These are phyloP conservation scores for Amphiduros pacificus DNA, from an alignment of 2,888 invertebrate genomes.

Conservation along the genomic window DNA sequence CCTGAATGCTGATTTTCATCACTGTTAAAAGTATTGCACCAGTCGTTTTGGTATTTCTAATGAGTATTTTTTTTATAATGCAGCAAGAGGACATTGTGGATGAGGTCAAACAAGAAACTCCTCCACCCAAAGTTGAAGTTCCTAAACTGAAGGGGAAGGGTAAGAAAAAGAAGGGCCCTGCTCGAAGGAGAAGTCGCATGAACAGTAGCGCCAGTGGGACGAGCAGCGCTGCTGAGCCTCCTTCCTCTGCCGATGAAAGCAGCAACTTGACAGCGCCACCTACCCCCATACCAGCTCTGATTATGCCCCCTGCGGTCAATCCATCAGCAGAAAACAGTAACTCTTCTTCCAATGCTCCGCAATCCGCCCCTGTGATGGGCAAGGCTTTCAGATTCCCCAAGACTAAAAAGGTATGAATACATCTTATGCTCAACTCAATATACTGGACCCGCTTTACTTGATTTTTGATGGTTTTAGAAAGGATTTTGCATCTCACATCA, in stretches of 20 bases:
- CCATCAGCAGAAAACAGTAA: neutral
- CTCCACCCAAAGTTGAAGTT: no score
- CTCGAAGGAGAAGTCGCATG: slow-evolving; percentile 36
- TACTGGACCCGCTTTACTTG: no score
- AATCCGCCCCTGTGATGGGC: slow-evolving; percentile 28
- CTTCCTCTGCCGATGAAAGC: slow-evolving; percentile 72
- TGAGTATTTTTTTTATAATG: no score
- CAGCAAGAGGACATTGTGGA: no score
- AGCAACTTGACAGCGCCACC: slow-evolving; percentile 29
- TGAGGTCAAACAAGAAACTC: neutral
- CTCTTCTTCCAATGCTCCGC: neutral
- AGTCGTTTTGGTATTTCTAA: no score
- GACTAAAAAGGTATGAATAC: slow-evolving; percentile 79
- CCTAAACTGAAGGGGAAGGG: no score
- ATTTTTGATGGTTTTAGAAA: no score
- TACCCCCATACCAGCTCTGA: no score
- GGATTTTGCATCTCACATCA: neutral
- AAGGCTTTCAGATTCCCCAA: slow-evolving; percentile 82
- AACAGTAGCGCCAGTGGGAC: slow-evolving; percentile 28
- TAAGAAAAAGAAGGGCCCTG: neutral
- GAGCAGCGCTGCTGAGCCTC: slow-evolving; percentile 64
- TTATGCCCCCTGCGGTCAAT: neutral
- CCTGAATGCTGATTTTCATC: no score
- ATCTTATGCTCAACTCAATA: neutral
- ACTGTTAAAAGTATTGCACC: no score